Base-by-base conservation (phyloP, 2,113 vertebrate species). In the Barnardius zonarius region DNA sequence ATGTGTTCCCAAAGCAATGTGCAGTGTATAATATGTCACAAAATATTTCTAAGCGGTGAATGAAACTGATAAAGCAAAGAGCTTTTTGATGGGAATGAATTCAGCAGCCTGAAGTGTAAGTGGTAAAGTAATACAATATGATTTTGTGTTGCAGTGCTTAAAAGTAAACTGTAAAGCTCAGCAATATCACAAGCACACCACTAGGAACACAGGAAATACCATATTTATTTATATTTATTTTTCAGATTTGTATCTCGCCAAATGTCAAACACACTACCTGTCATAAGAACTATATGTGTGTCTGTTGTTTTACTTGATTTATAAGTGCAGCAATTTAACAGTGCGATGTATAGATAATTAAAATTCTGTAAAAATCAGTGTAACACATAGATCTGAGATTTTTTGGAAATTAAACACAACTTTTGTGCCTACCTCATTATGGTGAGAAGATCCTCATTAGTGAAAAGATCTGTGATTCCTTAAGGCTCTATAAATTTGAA, bases 241-340 rank as follows among this genome's bases (percentile, higher is more conserved):
- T 48, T 49, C 10, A 55, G 35, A 61, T 62, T 22, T 48, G 1
- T 35, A 5, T 23, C 7, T 80, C 12, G 23, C 25, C 28, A 54
- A 7, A 48, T 52, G 41, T 57, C 49, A 57, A 30, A 24, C 1
- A 1, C 5, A 1, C 3, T 35, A 9, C 23, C 72, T 73, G 54
- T 79, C 17, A 51, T 4, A 44, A 43, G 49, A 69, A 17, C 17
- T 31, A 1, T 14, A 19, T 0, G 2, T 10, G 12, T 57, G 4
- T 49, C 18, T n/a, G 4, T 59, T 70, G 5, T 76, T 70, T 20
- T 33, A 17, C 10, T 74, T 77, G 6, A 20, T 79, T 76, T 76
- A 2, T 35, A 28, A 62, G 27, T 33, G 12, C 25, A 79, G 39
- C 27, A 30, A 33, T 39, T 70, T 86, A 35, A 57, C 13, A 76